Evolutionary conservation across 2,113 vertebrate genomes (phyloP).

Genomic region (Nycticryphes semicollaris): DNA sequence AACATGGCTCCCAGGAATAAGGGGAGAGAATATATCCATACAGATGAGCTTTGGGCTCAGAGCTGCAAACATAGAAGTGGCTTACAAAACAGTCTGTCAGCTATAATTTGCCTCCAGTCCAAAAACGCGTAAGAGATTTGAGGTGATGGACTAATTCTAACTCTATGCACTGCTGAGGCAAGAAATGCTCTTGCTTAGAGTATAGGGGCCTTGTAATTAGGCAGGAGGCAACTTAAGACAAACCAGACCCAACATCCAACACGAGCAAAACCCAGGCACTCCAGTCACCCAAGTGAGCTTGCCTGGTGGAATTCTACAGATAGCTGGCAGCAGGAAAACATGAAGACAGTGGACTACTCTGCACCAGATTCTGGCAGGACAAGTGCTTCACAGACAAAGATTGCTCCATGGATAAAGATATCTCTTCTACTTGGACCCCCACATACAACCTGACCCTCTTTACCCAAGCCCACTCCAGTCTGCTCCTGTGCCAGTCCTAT

Average conservation of each 20-base stretch:
- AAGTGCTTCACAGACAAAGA: background rate
- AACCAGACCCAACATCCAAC: background rate
- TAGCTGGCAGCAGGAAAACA: background rate
- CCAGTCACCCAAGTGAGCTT: background rate
- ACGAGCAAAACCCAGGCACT: background rate
- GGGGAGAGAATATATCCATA: background rate
- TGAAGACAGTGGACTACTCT: background rate
- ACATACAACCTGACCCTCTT: background rate
- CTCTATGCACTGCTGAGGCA: background rate
- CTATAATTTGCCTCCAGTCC: background rate
- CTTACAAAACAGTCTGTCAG: constrained; percentile 2
- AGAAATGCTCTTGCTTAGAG: background rate
- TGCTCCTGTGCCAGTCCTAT: background rate
- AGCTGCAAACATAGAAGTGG: background rate
- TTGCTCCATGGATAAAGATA: background rate
- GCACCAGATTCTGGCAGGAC: background rate
- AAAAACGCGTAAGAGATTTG: background rate
- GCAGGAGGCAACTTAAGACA: background rate
- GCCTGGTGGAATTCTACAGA: background rate
- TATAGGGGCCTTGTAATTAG: background rate
- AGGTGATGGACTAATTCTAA: background rate
- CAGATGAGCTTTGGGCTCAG: background rate
- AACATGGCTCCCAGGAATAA: background rate
- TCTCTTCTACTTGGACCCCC: background rate
- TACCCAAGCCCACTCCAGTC: background rate